A percentile compares a stretch with the other conserved stretches of the same genome.
phyloP scores from a whole-genome alignment of 2,888 invertebrate species.

The Drosophila algonquin region DNA sequence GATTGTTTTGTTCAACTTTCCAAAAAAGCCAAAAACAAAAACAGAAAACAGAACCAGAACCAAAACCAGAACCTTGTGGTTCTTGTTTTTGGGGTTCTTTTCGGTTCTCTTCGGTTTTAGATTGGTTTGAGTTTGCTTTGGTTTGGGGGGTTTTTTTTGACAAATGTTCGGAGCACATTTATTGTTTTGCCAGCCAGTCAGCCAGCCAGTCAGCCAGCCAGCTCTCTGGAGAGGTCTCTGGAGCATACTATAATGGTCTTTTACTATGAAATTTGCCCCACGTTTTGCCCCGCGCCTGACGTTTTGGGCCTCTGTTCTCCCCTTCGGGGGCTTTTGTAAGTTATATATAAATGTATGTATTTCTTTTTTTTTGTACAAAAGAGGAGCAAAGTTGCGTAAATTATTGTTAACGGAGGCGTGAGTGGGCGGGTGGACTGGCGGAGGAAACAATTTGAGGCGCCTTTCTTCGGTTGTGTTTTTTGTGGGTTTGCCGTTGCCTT shows the following conservation, averaged over 20 bases:
- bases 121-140: slow-evolving; percentile 29
- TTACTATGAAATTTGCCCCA: slow-evolving; percentile 68
- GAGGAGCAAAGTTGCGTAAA: slow-evolving; percentile 77
- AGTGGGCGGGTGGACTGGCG: slow-evolving; percentile 43
- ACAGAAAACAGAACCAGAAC: not conserved
- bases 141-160: slow-evolving; percentile 50
- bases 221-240: slow-evolving; percentile 28
- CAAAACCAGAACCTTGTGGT: slow-evolving; percentile 30
- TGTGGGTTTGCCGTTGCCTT: slow-evolving; percentile 39
- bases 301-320: slow-evolving; percentile 14
- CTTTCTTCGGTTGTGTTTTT: slow-evolving; percentile 35
- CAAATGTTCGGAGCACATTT: slow-evolving; percentile 66
- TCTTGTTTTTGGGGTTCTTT: slow-evolving; percentile 11
- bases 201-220: slow-evolving; percentile 20
- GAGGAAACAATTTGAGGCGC: slow-evolving; percentile 19
- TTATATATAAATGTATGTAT: slow-evolving; percentile 53
- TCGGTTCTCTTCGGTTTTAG: slow-evolving; percentile 12
- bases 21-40: slow-evolving; percentile 3
- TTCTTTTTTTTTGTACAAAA: slow-evolving; percentile 70
- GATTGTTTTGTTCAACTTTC: slow-evolving; percentile 59
- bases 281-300: slow-evolving; percentile 6
- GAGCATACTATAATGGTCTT: slow-evolving; percentile 73
- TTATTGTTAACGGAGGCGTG: slow-evolving; percentile 77
- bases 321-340: slow-evolving; percentile 65
- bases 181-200: slow-evolving; percentile 55